phyloP scores from a whole-genome alignment of 2,113 vertebrate genomes.

The Colius striatus region DNA sequence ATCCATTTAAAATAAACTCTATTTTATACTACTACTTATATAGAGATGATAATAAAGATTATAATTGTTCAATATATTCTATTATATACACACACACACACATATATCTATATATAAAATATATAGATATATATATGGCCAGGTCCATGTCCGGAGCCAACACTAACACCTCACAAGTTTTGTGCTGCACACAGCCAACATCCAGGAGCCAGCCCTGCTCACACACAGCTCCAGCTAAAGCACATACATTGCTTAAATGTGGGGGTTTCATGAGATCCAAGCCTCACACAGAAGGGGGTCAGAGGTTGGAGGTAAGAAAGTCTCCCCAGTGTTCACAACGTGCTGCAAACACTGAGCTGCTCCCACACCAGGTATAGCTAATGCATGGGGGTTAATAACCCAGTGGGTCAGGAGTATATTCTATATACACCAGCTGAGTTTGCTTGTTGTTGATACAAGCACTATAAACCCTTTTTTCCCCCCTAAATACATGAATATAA shows the following conservation, averaged over 20 bases:
- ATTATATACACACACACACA: no score
- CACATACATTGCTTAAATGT: not conserved
- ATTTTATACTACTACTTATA: no score
- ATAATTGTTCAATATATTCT: no score
- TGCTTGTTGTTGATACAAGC: not conserved
- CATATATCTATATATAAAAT: not conserved
- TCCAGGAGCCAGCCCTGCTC: not conserved
- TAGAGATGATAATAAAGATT: no score
- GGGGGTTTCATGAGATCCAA: not conserved
- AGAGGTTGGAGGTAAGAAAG: not conserved
- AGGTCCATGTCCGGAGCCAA: not conserved
- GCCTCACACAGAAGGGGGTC: not conserved
- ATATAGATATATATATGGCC: not conserved
- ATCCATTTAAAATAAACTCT: no score
- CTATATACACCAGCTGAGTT: not conserved
- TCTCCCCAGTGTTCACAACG: accelerated
- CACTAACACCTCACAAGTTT: not conserved
- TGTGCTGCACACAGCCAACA: not conserved
- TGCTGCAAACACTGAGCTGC: not conserved
- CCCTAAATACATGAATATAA: not conserved
- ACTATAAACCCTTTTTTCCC: not conserved
- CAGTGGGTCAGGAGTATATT: not conserved
- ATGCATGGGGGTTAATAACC: not conserved
- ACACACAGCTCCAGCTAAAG: not conserved
- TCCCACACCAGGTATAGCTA: not conserved